Base-by-base conservation (phyloP, 1,140 invertebrate genomes). In the Dendrolimus punctatus region DNA sequence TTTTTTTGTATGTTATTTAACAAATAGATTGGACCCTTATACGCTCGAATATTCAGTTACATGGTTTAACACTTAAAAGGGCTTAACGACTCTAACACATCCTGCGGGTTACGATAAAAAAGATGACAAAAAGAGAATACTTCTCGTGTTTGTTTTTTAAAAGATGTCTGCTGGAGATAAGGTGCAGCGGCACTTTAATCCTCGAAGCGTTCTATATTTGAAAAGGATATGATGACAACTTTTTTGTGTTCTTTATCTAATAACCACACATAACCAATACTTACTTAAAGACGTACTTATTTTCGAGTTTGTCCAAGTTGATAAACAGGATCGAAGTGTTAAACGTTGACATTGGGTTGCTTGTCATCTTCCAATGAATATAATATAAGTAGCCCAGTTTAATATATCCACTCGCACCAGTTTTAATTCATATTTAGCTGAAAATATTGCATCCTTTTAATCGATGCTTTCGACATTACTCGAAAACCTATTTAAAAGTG, bases 21-120 rank as follows among this genome's bases (percentile, higher is more conserved):
- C 80, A 85, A 85, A 85, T 85, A 85, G 82, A 85, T 79, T 73
- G 80, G 72, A 71, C 76, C 77, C 73, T 76, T 74, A 69, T 71
- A 79, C 78, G 74, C 60, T 82, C 76, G 71, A 82, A 83, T 85
- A 83, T 85, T 83, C 76, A 78, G 82, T 83, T 85, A 85, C 82
- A 85, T 76, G 82, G 79, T 85, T 85, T 85, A 85, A 85, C 82
- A 85, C 82, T 85, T 85, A 85, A 83, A 85, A 85, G 78, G 79
- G 76, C 82, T 83, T 85, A 85, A 85, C 82, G 82, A 82, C 76
- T 80, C 71, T 77, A 85, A 82, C 82, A 82, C 77, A 85, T 85
- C 82, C 82, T 85, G 80, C 80, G 82, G 77, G 76, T 79, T 85
- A 81, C 78, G 78, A 79, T 77, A 80, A 83, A 85, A 80, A 84